Base-by-base conservation (phyloP, 2,113 vertebrate genomes). In the Brachirus orientalis region DNA sequence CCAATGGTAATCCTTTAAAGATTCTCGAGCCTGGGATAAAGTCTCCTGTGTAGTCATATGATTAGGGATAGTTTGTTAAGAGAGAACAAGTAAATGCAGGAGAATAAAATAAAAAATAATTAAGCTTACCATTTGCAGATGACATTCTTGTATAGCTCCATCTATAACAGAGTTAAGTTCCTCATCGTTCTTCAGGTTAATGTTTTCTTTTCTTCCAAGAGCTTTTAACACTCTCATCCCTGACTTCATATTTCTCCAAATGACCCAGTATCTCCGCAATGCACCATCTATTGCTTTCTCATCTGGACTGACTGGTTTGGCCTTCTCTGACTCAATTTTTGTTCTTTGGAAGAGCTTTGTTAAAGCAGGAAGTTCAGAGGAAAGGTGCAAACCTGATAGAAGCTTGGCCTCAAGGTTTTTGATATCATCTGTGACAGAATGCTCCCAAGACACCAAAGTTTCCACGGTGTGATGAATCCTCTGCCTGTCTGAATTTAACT, bases 81-180 rank as follows among this genome's bases (percentile, higher is more conserved):
- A 71, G n/a, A 68, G 41, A 53, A 36, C 10, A 60, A 8, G 33
- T 6, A 19, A 54, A 14, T 6, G 7, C 6, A 56, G 6, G 17
- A 7, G 5, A 10, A 19, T 19, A 7, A 22, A 40, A n/a, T n/a
- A 8, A 20, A 22, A 1, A 50, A 38, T 14, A 12, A 50, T 18
- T 7, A 51, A 77, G 81, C 94, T 93, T 91, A 99, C 97, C 88
- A 84, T 91, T 38, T 59, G 91, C 6, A 74, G 69, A 75, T 87
- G 77, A 67, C 95, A 89, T 55, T 90, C 89, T 35, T 82, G 52
- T 48, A 90, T 88, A 62, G 92, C 72, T 12, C 88, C 88, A 47
- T 62, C 78, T 48, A 89, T 88, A 13, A 90, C 84, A 35, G 79
- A 75, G 77, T 84, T 68, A 17, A 95, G 46, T 12, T 91, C 77